Percentiles rank a stretch among this genome's conserved stretches.
These are phyloP conservation scores for Myotis myotis DNA, from an alignment of 2,797 vertebrate species.

Conservation along the genomic window DNA sequence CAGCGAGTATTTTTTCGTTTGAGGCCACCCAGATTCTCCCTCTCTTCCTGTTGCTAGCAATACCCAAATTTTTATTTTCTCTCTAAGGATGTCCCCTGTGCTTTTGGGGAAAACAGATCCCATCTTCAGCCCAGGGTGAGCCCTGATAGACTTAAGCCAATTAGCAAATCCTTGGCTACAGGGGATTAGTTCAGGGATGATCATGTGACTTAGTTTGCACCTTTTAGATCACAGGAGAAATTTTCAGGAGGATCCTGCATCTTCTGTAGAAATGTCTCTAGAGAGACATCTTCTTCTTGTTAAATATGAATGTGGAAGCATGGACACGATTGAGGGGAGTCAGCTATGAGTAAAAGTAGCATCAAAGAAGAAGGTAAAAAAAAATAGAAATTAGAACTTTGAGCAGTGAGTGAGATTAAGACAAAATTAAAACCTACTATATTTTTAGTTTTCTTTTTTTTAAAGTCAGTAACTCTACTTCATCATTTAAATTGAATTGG, in stretches of 20 bases:
- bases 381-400: background rate
- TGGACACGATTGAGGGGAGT: background rate
- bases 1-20: background rate
- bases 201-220: background rate
- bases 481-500: background rate
- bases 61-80: background rate
- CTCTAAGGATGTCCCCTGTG: background rate
- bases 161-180: background rate
- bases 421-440: background rate
- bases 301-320: background rate
- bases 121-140: background rate
- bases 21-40: constrained; percentile 7
- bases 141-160: background rate
- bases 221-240: background rate
- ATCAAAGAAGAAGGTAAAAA: background rate
- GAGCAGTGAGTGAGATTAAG: background rate
- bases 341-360: background rate
- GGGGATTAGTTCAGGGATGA: background rate
- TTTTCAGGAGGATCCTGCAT: background rate
- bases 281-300: background rate
- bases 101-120: background rate
- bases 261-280: background rate
- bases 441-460: background rate
- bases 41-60: background rate
- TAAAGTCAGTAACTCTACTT: background rate